Base-by-base conservation (phyloP, 2,888 invertebrate species). In the Papilio protenor region DNA sequence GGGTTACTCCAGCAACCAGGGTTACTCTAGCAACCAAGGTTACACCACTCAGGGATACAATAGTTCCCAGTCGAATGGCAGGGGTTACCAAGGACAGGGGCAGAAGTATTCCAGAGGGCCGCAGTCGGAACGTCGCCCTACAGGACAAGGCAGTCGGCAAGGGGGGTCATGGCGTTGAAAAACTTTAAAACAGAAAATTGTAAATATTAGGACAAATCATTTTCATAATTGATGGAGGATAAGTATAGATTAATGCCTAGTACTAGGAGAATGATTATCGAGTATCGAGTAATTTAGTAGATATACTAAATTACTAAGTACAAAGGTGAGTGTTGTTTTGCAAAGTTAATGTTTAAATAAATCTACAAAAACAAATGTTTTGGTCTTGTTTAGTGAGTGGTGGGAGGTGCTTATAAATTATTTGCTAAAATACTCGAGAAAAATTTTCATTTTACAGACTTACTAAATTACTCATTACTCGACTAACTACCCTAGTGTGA, bases 141-240 rank as follows among this genome's bases (percentile, higher is more conserved):
- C 81, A 47, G 83, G 84, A 0, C 75, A 79, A 1, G 79, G 47
- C 40, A 81, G 83, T 40, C 78, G 82, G 59, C 73, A 76, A 57
- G 76, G 73, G 2, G 84, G 83, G 10, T 82, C 83, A 52, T 85
- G 84, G 84, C 84, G 83, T 77, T 84, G 80, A 83, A 55, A 18
- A 61, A 27, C 18, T 12, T 21, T 59, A 14, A 16, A 21, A 6
- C 10, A 18, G 14, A 18, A n/a, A 5, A 40, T 11, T 69, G 66
- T 69, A 69, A 21, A 69, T 69, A 69, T 12, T 3, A 6, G 3
- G 57, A 23, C 12, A 59, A 59, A 59, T 59, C 57, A 57, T 57
- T 57, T 57, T 57, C 21, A 55, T 55, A 55, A 5, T 23, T 27
- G 8, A 61, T 5, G 27, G 14, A 52, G 6, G 16, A 16, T 52